Evolutionary conservation across 1,140 invertebrate species (phyloP).

Genomic region (Euborellia annulipes): DNA sequence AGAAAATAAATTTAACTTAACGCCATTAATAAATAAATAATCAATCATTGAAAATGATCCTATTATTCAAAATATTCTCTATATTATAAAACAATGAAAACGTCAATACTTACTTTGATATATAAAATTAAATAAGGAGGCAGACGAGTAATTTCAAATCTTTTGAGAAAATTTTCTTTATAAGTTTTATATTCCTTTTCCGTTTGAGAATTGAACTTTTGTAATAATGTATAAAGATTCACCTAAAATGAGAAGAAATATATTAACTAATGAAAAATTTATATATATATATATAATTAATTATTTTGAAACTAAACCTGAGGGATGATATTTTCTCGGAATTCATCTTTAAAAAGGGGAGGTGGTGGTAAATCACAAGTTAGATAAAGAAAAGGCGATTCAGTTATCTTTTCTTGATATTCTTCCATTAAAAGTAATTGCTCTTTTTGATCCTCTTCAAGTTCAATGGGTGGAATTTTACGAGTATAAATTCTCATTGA

Average conservation of each 20-base stretch:
- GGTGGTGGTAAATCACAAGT: constrained; percentile 93
- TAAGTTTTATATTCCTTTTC: constrained; percentile 99
- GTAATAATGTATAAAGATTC: constrained; percentile 80
- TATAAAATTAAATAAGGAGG: constrained; percentile 97
- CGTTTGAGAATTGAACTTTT: constrained; percentile 88
- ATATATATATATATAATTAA: too few relatives aligned
- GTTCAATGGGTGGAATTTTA: constrained; percentile 86
- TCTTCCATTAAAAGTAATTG: constrained; percentile 66
- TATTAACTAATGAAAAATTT: neutral
- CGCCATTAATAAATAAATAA: too few relatives aligned
- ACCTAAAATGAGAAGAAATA: constrained; percentile 42
- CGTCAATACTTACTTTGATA: constrained; percentile 51
- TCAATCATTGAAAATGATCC: too few relatives aligned
- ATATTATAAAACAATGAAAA: neutral
- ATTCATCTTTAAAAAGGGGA: constrained; percentile 92
- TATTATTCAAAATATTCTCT: too few relatives aligned
- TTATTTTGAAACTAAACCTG: constrained; percentile 42
- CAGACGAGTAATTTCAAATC: constrained; percentile 87
- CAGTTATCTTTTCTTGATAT: constrained; percentile 72
- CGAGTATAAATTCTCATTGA: constrained; percentile 88
- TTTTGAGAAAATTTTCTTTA: constrained; percentile 95
- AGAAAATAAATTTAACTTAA: constrained; percentile 1
- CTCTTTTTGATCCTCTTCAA: constrained; percentile 75
- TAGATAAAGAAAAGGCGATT: constrained; percentile 86
- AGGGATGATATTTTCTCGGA: constrained; percentile 95